Evolutionary conservation across 2,113 vertebrate species (phyloP).

Genomic region (Prunella fulvescens): DNA sequence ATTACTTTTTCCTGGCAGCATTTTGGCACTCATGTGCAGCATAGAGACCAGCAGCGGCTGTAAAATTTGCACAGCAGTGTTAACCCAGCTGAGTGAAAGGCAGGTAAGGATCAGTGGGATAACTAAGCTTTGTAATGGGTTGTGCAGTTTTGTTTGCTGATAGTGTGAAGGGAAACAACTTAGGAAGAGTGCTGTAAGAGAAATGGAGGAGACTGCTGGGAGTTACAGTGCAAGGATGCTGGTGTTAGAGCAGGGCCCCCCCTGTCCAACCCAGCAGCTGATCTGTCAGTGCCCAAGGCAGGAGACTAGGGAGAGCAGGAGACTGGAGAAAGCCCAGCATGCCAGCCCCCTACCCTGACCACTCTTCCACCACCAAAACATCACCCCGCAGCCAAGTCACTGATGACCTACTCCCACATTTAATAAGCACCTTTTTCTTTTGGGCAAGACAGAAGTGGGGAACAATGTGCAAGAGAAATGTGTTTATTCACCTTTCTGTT

Average conservation of each 20-base stretch:
- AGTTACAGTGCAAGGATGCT: neutral
- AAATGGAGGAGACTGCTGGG: neutral
- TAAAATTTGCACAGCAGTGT: neutral
- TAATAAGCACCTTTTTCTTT: neutral
- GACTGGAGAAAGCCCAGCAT: neutral
- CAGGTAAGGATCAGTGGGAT: too few species aligned
- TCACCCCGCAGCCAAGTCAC: neutral
- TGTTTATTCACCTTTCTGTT: neutral
- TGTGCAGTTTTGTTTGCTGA: neutral
- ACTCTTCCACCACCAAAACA: neutral
- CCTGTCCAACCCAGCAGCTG: neutral
- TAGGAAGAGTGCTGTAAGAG: neutral
- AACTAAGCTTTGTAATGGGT: neutral
- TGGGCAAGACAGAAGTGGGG: neutral
- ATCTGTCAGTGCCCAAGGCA: accelerated
- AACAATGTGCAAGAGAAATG: neutral
- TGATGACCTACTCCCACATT: neutral
- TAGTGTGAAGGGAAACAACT: neutral
- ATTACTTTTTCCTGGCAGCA: neutral
- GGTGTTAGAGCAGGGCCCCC: neutral
- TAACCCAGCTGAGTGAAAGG: neutral
- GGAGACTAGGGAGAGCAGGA: neutral
- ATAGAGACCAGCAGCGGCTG: neutral
- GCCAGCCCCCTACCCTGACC: neutral
- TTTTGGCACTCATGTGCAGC: neutral